A percentile compares a stretch with the other conserved stretches of the same genome.
These are phyloP conservation scores for Dioctria rufipes DNA, from an alignment of 2,888 invertebrate genomes.

Conservation along the genomic window DNA sequence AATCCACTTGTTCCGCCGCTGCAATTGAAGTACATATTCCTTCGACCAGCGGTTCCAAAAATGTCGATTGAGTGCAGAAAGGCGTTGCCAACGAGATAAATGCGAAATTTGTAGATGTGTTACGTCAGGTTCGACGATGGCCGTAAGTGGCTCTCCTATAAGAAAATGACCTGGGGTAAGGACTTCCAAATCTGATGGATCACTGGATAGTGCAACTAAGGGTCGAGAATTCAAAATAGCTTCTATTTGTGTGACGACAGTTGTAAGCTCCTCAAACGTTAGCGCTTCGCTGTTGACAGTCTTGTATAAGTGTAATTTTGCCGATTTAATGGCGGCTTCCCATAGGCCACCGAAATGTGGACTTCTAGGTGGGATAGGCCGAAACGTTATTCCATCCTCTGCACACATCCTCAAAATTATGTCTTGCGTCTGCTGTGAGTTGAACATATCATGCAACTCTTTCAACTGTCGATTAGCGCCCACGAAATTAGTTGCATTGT, in stretches of 20 bases:
- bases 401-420: neutral
- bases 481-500: neutral
- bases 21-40: constrained; percentile 11
- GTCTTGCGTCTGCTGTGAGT: neutral
- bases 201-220: constrained; percentile 55
- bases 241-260: constrained; percentile 58
- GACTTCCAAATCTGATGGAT: constrained; percentile 30
- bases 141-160: neutral
- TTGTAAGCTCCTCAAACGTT: no score
- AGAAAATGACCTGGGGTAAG: constrained; percentile 33
- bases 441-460: neutral
- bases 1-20: neutral
- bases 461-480: neutral
- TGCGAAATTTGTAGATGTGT: neutral
- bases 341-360: constrained; percentile 7
- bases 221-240: constrained; percentile 62
- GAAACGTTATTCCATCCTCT: neutral
- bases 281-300: no score
- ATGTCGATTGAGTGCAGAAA: neutral
- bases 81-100: constrained; percentile 16
- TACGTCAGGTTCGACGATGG: neutral
- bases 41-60: constrained; percentile 20
- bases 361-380: neutral
- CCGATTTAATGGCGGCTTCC: neutral
- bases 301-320: neutral